A percentile compares a stretch with the other conserved stretches of the same genome.
Conservation (phyloP, 1,140 invertebrate genomes). For the Drosophila truncata region DNA sequence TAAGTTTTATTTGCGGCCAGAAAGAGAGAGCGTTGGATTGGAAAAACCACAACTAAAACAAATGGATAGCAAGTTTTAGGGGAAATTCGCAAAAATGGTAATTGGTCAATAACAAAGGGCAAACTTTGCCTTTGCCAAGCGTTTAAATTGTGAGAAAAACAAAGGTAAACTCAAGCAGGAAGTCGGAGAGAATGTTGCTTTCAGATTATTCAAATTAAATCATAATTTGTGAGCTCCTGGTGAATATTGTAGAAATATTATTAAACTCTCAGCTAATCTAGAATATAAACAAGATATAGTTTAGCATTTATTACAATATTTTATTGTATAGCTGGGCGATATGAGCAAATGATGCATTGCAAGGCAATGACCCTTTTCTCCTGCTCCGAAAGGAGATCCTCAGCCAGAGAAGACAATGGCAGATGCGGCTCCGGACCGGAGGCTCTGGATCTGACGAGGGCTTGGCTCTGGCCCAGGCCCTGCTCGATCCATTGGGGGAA, state of each 20-base stretch:
- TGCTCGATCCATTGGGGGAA: constrained; percentile 13
- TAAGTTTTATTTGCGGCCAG: constrained; percentile 58
- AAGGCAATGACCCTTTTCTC: constrained; percentile 46
- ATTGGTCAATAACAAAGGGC: constrained; percentile 57
- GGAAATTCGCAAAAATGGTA: constrained; percentile 43
- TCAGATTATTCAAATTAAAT: constrained; percentile 9
- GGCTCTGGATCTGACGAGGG: constrained; percentile 38
- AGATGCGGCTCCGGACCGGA: constrained; percentile 35
- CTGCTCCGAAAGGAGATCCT: constrained; percentile 21
- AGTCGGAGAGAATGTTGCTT: neutral
- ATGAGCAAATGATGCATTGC: constrained; percentile 71
- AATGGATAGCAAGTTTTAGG: constrained; percentile 40
- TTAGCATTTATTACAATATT: constrained; percentile 64
- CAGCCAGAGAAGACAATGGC: constrained; percentile 49
- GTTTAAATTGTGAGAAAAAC: neutral
- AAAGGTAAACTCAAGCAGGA: constrained; percentile 16
- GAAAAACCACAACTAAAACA: constrained; percentile 67
- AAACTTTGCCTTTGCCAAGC: constrained; percentile 40
- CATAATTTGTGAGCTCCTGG: neutral
- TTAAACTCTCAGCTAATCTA: neutral
- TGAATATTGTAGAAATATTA: neutral
- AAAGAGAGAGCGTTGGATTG: constrained; percentile 47
- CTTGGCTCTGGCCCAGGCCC: constrained; percentile 30
- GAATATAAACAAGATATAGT: constrained; percentile 16
- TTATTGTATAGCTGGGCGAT: constrained; percentile 42